A percentile compares a stretch with the other conserved stretches of the same genome.
phyloP scores from a whole-genome alignment of 2,113 vertebrate species.

The Catagonus wagneri region DNA sequence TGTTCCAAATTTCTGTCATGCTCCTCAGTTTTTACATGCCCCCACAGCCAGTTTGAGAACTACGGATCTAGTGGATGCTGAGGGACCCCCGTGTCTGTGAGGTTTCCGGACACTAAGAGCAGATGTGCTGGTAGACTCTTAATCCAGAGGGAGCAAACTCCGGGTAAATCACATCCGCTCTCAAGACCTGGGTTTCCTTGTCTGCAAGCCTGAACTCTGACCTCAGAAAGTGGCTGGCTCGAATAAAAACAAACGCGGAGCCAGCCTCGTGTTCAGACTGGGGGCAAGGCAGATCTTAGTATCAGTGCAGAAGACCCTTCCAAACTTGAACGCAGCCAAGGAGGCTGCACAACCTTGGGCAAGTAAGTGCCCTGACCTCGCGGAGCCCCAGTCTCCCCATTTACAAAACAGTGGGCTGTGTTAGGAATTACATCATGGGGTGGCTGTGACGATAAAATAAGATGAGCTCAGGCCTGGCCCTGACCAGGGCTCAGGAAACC shows the following conservation, averaged over 20 bases:
- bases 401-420: background rate
- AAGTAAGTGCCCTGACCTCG: background rate
- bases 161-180: background rate
- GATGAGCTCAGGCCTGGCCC: no score
- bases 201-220: background rate
- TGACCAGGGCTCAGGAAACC: background rate
- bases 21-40: background rate
- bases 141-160: background rate
- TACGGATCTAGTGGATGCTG: background rate
- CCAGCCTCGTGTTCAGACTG: background rate
- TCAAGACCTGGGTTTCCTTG: background rate
- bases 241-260: background rate
- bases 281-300: rapidly evolving
- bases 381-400: background rate
- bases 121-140: background rate
- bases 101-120: background rate
- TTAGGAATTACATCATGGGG: background rate
- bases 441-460: background rate
- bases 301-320: background rate
- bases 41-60: background rate
- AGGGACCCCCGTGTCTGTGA: background rate
- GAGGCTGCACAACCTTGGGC: background rate
- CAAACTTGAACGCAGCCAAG: background rate
- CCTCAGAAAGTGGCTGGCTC: background rate
- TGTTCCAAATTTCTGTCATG: background rate